Evolutionary conservation across 2,888 invertebrate species (phyloP).

Genomic region (Hydriomena furcata): DNA sequence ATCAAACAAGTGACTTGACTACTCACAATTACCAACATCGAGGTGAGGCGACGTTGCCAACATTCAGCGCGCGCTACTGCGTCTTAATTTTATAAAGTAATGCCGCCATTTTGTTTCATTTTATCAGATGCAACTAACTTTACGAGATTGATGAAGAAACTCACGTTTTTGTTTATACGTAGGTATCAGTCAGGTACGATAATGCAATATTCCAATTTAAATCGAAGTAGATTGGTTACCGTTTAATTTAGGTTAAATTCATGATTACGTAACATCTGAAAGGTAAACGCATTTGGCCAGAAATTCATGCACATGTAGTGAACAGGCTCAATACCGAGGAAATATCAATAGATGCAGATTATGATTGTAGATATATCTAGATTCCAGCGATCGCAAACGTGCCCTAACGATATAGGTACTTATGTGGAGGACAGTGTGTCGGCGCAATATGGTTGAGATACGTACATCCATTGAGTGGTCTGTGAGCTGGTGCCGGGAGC

Average conservation of each 20-base stretch:
- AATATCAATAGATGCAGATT: conserved; percentile 47
- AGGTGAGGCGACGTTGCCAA: conserved; percentile 80
- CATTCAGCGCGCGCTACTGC: conserved; percentile 67
- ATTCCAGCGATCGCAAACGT: conserved; percentile 54
- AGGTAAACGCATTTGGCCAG: conserved; percentile 39
- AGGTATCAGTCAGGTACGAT: not conserved
- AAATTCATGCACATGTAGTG: conserved; percentile 46
- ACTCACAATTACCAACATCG: conserved; percentile 54
- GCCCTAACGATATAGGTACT: conserved; percentile 59
- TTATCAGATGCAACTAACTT: conserved; percentile 52
- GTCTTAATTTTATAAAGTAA: conserved; percentile 67
- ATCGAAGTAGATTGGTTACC: not conserved
- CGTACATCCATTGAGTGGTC: conserved; percentile 80
- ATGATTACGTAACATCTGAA: conserved; percentile 30
- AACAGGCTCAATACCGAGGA: conserved; percentile 43
- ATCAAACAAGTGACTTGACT: conserved; percentile 75
- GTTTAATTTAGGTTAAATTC: not conserved
- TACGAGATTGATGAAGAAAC: not conserved
- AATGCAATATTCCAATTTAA: not conserved
- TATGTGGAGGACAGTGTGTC: conserved; percentile 63
- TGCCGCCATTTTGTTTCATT: conserved; percentile 75
- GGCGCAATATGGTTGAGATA: conserved; percentile 80
- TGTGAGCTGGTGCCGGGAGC: conserved; percentile 67
- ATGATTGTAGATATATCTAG: conserved; percentile 60
- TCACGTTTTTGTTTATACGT: not conserved